phyloP scores from a whole-genome alignment of 2,113 vertebrate genomes.

The Cyprinodon variegatus region DNA sequence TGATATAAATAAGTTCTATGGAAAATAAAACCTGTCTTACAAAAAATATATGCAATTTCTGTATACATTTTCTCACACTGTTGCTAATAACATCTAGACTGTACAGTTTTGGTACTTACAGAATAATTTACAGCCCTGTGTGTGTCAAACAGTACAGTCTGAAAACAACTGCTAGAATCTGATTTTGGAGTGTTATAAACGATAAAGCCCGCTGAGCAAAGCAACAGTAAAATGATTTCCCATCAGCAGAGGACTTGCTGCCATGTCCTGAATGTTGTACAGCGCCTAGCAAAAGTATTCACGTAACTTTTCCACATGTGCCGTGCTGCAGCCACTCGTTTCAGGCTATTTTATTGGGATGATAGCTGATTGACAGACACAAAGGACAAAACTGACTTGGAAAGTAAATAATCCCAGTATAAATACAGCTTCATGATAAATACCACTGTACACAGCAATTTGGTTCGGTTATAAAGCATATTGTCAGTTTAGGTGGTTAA shows the following conservation, averaged over 20 bases:
- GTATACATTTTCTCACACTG: slow-evolving; percentile 91
- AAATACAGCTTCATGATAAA: not conserved
- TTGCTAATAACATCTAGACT: slow-evolving; percentile 87
- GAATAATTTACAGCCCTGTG: slow-evolving; percentile 82
- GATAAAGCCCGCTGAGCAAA: slow-evolving; percentile 35
- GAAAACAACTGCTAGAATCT: slow-evolving; percentile 72
- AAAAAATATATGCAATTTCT: slow-evolving; percentile 93
- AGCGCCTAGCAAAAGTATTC: not conserved
- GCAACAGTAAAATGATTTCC: slow-evolving; percentile 35
- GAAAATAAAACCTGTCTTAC: slow-evolving; percentile 89
- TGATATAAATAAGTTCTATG: slow-evolving; percentile 84
- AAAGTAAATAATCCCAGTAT: not conserved
- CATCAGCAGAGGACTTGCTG: slow-evolving; percentile 3
- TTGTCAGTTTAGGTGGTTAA: too few relatives aligned
- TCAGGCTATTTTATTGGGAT: not conserved
- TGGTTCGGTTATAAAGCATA: too few relatives aligned
- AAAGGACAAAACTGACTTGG: not conserved
- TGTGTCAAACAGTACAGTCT: slow-evolving; percentile 82
- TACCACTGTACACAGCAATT: not conserved
- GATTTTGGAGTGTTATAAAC: slow-evolving; percentile 50
- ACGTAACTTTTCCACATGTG: not conserved
- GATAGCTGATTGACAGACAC: not conserved
- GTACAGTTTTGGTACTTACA: slow-evolving; percentile 88
- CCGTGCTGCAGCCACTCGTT: not conserved
- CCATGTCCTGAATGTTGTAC: slow-evolving; percentile 16